Percentiles rank a stretch among this genome's conserved stretches.
Evolutionary conservation across 2,797 vertebrate species (phyloP).

Genomic region (Danio aesculapii): DNA sequence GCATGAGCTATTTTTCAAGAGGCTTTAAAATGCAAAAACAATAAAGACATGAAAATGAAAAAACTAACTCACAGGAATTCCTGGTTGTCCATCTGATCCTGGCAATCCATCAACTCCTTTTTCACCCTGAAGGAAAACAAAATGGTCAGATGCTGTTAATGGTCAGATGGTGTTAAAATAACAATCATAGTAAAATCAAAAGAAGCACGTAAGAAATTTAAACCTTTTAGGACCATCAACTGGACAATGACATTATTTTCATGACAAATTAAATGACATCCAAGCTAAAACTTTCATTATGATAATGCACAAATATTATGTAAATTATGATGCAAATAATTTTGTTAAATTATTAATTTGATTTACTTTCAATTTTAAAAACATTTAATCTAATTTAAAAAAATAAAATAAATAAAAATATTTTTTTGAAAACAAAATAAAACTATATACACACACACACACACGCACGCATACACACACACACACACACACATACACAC

Average conservation of each 20-base stretch:
- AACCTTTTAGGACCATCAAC: too few species aligned
- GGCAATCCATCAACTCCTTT: conserved; percentile 51
- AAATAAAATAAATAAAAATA: too few species aligned
- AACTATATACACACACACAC: too few species aligned
- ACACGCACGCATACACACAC: too few species aligned
- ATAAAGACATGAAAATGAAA: neutral
- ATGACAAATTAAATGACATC: neutral
- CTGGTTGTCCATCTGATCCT: conserved; percentile 61
- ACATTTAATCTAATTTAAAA: too few species aligned
- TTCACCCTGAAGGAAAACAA: conserved; percentile 59
- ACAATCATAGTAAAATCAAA: neutral
- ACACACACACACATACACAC: too few species aligned
- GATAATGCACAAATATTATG: neutral
- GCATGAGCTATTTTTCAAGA: neutral
- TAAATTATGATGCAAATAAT: neutral
- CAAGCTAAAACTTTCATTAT: neutral
- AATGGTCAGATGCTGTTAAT: neutral
- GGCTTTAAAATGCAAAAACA: neutral
- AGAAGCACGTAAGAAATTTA: too few species aligned
- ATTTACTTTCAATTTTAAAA: too few species aligned
- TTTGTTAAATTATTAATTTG: neutral
- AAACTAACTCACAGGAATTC: conserved; percentile 60
- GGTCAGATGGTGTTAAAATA: neutral
- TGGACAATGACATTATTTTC: neutral
- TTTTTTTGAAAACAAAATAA: too few species aligned